A percentile compares a stretch with the other conserved stretches of the same genome.
Evolutionary conservation across 2,113 vertebrate species (phyloP).

Genomic region (Nothocercus julius): DNA sequence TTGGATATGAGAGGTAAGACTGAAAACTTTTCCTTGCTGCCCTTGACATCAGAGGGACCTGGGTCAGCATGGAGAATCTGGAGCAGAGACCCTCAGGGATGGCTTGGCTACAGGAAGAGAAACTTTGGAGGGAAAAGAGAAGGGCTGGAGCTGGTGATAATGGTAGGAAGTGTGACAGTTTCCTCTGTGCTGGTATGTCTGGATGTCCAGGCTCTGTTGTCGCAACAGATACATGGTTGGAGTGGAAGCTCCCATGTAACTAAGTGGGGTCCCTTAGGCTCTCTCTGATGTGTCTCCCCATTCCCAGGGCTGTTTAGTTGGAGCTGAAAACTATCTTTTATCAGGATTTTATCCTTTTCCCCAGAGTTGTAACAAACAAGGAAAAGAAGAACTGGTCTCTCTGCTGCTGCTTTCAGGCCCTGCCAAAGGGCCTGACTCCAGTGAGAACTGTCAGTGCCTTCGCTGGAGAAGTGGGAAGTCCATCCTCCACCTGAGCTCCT

Average conservation of each 20-base stretch:
- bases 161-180: background rate
- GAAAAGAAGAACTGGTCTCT: background rate
- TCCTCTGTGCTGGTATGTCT: accelerated
- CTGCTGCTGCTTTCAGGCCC: background rate
- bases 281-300: background rate
- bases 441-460: background rate
- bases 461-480: background rate
- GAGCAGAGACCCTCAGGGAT: background rate
- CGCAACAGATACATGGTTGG: background rate
- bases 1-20: background rate
- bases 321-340: background rate
- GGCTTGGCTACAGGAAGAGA: background rate
- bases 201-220: background rate
- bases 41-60: background rate
- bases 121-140: background rate
- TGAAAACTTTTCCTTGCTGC: conserved; percentile 5
- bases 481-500: background rate
- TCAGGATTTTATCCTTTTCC: background rate
- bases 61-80: background rate
- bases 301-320: background rate
- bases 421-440: background rate
- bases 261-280: background rate
- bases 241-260: background rate
- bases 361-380: background rate
- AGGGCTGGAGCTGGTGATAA: background rate